Evolutionary conservation across 1,140 invertebrate genomes (phyloP).

Genomic region (Drosophila tropicalis): DNA sequence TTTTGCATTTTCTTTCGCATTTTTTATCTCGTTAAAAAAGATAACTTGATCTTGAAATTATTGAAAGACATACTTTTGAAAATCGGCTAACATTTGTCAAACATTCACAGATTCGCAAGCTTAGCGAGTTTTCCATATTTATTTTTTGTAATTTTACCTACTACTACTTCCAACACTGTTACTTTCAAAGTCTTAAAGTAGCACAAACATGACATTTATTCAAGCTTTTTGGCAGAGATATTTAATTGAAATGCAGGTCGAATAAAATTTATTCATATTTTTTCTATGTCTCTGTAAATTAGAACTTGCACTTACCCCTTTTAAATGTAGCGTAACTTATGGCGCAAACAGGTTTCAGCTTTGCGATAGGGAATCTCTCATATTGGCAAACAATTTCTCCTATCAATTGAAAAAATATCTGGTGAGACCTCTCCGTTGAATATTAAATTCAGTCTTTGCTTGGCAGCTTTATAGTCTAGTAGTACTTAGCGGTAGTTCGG

Average conservation of each 20-base stretch:
- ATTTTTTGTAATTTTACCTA: no score
- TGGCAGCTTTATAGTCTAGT: constrained; percentile 14
- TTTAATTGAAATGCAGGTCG: constrained; percentile 8
- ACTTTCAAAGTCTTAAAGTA: no score
- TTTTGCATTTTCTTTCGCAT: no score
- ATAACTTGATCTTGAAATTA: no score
- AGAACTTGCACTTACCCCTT: background rate
- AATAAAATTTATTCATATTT: constrained; percentile 1
- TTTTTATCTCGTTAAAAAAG: no score
- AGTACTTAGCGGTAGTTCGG: constrained; percentile 17
- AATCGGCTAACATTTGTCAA: no score
- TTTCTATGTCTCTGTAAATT: background rate
- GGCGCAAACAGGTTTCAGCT: constrained; percentile 32
- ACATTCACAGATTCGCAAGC: no score
- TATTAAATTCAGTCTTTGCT: constrained; percentile 25
- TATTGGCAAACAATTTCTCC: constrained; percentile 29
- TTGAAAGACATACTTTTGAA: no score
- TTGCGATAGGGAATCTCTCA: constrained; percentile 20
- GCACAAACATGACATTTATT: background rate
- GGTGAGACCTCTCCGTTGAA: background rate
- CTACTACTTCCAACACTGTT: no score
- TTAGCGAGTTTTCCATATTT: no score
- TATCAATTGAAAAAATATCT: constrained; percentile 35
- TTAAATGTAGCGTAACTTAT: background rate
- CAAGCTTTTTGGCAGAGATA: background rate